Percentiles rank a stretch among this genome's conserved stretches.
These are phyloP conservation scores for Caenorhabditis sp. DNA, from an alignment of 2,888 invertebrate genomes.

Conservation along the genomic window DNA sequence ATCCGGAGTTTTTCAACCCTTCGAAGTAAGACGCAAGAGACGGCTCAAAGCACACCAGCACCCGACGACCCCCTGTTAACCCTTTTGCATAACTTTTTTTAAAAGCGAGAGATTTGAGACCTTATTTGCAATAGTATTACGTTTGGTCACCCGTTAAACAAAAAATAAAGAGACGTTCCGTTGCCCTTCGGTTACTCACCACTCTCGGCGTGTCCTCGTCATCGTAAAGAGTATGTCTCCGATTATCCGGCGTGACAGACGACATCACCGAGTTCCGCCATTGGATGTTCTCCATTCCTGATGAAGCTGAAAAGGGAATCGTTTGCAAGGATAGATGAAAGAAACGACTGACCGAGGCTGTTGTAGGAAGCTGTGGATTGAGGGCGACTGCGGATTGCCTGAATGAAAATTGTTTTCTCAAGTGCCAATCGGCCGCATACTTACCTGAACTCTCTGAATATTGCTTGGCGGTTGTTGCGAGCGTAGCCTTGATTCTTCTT, in stretches of 20 bases:
- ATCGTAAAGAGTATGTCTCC: slow-evolving; percentile 65
- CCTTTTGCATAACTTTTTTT: too few species aligned
- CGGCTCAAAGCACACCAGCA: too few species aligned
- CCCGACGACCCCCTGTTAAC: too few species aligned
- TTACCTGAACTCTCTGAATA: slow-evolving; percentile 62
- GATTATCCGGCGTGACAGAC: slow-evolving; percentile 58
- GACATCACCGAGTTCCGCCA: slow-evolving; percentile 73
- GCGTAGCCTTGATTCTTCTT: slow-evolving; percentile 67
- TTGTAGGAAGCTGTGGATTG: slow-evolving; percentile 65
- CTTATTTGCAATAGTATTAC: too few species aligned
- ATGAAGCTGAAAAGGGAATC: slow-evolving; percentile 65
- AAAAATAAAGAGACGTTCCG: too few species aligned
- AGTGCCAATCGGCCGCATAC: not conserved
- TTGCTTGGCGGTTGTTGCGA: slow-evolving; percentile 63
- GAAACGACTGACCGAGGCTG: slow-evolving; percentile 44
- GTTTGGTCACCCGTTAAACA: too few species aligned
- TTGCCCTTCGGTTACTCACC: too few species aligned
- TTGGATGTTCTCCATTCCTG: slow-evolving; percentile 73
- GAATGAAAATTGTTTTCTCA: slow-evolving; percentile 27
- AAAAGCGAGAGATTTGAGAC: slow-evolving; percentile 2
- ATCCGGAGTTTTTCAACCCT: too few species aligned
- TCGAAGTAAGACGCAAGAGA: too few species aligned
- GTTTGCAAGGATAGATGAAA: not conserved
- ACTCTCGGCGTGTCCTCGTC: slow-evolving; percentile 75
- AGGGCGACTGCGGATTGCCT: slow-evolving; percentile 63